Base-by-base conservation (phyloP, 2,113 vertebrate species). In the Tachysurus fulvidraco region DNA sequence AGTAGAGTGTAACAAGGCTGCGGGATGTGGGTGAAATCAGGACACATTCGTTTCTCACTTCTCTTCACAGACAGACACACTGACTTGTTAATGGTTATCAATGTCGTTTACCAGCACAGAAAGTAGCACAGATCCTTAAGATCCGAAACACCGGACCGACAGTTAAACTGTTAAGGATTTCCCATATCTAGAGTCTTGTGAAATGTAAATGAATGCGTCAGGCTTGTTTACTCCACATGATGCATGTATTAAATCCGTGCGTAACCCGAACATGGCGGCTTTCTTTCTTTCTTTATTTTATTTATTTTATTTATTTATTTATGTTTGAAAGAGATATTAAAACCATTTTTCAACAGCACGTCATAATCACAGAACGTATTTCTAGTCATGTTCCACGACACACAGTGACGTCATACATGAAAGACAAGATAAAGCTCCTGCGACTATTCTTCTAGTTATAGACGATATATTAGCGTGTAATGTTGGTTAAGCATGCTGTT, bases 21-120 rank as follows among this genome's bases (percentile, higher is more conserved):
- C 19, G 25, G 50, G 76, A 78, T 78, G 76, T 30, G 76, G 76
- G 16, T n/a, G 10, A 28, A 25, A 14, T 78, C 3, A 25, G 64
- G 74, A 12, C 54, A 79, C 28, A 36, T 79, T 79, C 52, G 21
- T 21, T 55, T 78, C 76, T 78, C 76, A 55, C 76, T 78, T 78
- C 76, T 30, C 52, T 6, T 55, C 0, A 36, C 1, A 79, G 21
- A 55, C 77, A 0, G 77, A 21, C 77, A 12, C 5, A 28, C 54
- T 36, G 74, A n/a, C 44, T 7, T 28, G 50, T 77, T 78, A 28
- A 28, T 30, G 77, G 77, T 57, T 36, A 12, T 50, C 52, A 30
- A 6, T n/a, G 30, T 55, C 14, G 0, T 79, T 79, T 30, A 79
- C 73, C 23, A 14, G 73, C 12, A 36, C n/a, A 36, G 50, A 78